Base-by-base conservation (phyloP, 2,797 vertebrate species). In the Oceanodroma leucorhoa region DNA sequence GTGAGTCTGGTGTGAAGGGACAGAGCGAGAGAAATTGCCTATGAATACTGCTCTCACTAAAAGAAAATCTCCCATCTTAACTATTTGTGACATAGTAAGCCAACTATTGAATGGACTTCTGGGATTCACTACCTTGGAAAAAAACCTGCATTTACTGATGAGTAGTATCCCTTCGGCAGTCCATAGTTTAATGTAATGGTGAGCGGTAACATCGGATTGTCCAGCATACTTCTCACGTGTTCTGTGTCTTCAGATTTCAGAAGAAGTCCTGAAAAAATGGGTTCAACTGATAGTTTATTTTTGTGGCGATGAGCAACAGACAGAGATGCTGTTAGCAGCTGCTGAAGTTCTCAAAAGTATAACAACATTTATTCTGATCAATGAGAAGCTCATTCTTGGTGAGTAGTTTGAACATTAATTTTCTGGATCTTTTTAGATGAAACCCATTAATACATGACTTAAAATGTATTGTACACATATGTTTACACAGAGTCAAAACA, bases 301-400 rank as follows among this genome's bases (percentile, higher is more conserved):
- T 97, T 99, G 98, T 94, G 94, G 93, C 88, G 99, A 99, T 86
- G 98, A 98, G 54, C 98, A 98, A 90, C 98, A 99, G 40, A 97
- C 81, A 40, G 98, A 99, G 96, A 97, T 99, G 92, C 99, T 98
- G 94, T 97, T 99, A 96, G 98, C 98, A 29, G 98, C 98, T 15
- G 98, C 99, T 34, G 97, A 98, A 86, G 97, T 99, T 89, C 97
- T 99, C 94, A 98, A 98, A 71, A 97, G 84, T 72, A 87, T 97
- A 38, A 90, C 98, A 2, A 93, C 98, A 1, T 73, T 97, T 41
- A 94, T 99, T 90, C 97, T 99, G 93, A 98, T 97, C 73, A 97
- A 80, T 87, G 93, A 97, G 27, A 91, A 82, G 14, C 98, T 98
- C 22, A 64, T 98, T 9, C 98, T 99, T 67, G 99, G 99, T 99